Base-by-base conservation (phyloP, 2,888 invertebrate genomes). In the Celastrina argiolus region DNA sequence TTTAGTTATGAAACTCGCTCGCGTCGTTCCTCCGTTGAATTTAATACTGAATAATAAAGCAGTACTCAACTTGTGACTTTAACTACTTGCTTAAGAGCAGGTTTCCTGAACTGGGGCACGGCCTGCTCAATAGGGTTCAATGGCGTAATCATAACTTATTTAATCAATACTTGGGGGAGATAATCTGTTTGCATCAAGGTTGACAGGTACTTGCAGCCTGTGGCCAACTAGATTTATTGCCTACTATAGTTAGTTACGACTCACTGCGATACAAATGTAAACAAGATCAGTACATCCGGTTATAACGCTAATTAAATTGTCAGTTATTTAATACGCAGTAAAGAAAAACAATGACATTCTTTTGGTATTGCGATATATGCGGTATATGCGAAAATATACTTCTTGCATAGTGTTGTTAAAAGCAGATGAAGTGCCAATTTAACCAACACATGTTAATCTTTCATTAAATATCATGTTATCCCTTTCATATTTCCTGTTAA, bases 31-130 rank as follows among this genome's bases (percentile, higher is more conserved):
- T 81, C 81, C 78, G 85, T 81, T 82, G 83, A 87, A 87, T 89
- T 85, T 88, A 84, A 88, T 90, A 87, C 86, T 87, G 87, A 89
- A 90, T 90, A 88, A 88, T 89, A 88, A 87, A 89, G 82, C 84
- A 87, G 86, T 85, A 86, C 78, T 76, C 80, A 83, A 84, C 83
- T 87, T 83, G 84, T 80, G 84, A 85, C 85, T 88, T 84, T 80
- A 87, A 84, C 84, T 83, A 87, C 82, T 88, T 81, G 81, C 79
- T 83, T 81, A 81, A 85, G 78, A 82, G 82, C 80, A 82, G 83
- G 82, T 85, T 84, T 80, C 79, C 81, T 82, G 79, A 80, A 82
- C 80, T 84, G 74, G 75, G 77, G 75, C 75, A 68, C 68, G 67
- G 71, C 68, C 69, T 73, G 67, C 67, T 65, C 71, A 75, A 70